Percentiles rank a stretch among this genome's conserved stretches.
phyloP scores from a whole-genome alignment of 2,797 vertebrate genomes.

The Protosalanx chinensis region DNA sequence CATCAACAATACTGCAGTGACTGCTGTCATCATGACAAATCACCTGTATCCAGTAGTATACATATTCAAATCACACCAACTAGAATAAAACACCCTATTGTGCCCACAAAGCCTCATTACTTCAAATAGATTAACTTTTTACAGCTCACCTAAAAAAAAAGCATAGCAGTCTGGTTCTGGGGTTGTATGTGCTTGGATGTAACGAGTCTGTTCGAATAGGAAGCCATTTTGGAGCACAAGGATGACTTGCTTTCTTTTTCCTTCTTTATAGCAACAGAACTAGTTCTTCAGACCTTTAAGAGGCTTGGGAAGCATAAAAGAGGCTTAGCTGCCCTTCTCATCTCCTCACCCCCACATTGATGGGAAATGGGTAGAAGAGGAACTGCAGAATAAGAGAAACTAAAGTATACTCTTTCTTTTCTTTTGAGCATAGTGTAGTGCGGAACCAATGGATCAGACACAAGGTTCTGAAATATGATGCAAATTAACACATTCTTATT shows the following conservation, averaged over 20 bases:
- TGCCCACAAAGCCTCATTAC: neutral
- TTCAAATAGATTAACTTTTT: constrained; percentile 1
- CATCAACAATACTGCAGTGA: constrained; percentile 27
- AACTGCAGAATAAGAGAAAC: constrained; percentile 53
- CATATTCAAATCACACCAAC: constrained; percentile 28
- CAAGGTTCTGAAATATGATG: too few relatives aligned
- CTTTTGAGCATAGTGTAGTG: neutral
- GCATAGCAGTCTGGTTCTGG: neutral
- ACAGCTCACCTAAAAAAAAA: neutral
- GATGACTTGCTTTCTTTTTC: constrained; percentile 49
- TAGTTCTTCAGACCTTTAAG: constrained; percentile 67
- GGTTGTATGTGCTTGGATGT: constrained; percentile 15
- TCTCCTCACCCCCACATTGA: constrained; percentile 64
- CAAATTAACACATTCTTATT: constrained; percentile 4
- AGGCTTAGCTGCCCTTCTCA: constrained; percentile 69
- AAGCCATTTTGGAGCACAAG: constrained; percentile 58
- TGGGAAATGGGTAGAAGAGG: constrained; percentile 51
- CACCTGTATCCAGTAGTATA: constrained; percentile 25
- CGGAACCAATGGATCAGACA: too few relatives aligned
- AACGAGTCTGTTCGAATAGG: constrained; percentile 36
- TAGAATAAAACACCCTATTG: constrained; percentile 21
- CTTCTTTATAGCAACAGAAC: constrained; percentile 55
- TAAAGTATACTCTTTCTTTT: constrained; percentile 20
- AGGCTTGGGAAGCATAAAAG: constrained; percentile 70
- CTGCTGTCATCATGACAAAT: constrained; percentile 46